Evolutionary conservation across 2,797 vertebrate genomes (phyloP).

Genomic region (Gallinago nigripennis): DNA sequence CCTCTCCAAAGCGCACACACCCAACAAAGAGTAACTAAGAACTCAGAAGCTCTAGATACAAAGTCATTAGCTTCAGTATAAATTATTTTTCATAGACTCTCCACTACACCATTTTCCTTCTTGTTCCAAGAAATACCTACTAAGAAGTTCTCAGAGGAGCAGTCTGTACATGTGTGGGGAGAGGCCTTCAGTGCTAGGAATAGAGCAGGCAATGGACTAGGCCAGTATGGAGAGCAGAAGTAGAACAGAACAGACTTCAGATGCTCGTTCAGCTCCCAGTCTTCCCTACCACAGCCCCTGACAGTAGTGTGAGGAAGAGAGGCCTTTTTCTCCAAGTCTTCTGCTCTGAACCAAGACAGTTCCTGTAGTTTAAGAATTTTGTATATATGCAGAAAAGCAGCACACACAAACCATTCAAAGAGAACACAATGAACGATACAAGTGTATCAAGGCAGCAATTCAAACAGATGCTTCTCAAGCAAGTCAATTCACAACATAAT

Average conservation of each 20-base stretch:
- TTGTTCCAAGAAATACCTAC: neutral
- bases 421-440: fast-evolving
- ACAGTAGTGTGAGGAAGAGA: neutral
- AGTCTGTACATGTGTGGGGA: neutral
- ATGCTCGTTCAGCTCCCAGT: neutral
- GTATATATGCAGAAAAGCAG: neutral
- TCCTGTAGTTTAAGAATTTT: neutral
- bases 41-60: neutral
- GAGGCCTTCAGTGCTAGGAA: neutral
- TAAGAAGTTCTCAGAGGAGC: neutral
- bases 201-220: neutral
- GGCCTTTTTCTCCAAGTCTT: neutral
- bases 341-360: neutral
- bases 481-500: neutral
- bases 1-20: neutral
- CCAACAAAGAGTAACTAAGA: neutral
- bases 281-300: neutral
- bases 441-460: neutral
- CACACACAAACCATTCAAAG: fast-evolving
- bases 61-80: neutral
- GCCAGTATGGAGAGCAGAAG: fast-evolving
- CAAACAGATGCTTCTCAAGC: neutral
- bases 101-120: neutral
- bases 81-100: neutral
- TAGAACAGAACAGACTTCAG: neutral